phyloP scores from a whole-genome alignment of 1,140 invertebrate genomes.

The Kradibia gibbosae region DNA sequence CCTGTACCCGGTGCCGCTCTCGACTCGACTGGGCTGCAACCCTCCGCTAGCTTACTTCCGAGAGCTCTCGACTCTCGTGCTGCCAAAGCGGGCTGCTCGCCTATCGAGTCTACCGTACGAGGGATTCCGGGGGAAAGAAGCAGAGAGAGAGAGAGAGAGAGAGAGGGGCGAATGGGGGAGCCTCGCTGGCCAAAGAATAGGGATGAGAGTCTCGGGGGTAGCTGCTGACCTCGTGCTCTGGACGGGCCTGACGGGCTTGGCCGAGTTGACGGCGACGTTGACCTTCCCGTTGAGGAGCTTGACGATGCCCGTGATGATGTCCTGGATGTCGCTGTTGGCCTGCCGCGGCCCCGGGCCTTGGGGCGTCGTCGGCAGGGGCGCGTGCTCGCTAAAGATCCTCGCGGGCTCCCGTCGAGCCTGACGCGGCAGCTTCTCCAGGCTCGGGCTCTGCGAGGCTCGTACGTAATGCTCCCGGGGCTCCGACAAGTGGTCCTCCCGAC shows the following conservation, averaged over 20 bases:
- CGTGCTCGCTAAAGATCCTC: slow-evolving; percentile 67
- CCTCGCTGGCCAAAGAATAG: too few species aligned
- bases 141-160: too few species aligned
- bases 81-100: too few species aligned
- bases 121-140: too few species aligned
- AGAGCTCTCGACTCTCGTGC: too few species aligned
- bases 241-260: slow-evolving; percentile 73
- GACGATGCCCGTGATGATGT: slow-evolving; percentile 92
- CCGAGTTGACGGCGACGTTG: slow-evolving; percentile 82
- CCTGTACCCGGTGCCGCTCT: too few species aligned
- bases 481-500: slow-evolving; percentile 72
- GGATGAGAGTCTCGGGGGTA: too few species aligned
- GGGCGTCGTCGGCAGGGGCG: slow-evolving; percentile 57
- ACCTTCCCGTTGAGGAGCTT: slow-evolving; percentile 91
- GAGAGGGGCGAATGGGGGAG: too few species aligned
- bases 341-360: slow-evolving; percentile 72
- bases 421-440: slow-evolving; percentile 56
- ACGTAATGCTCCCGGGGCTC: slow-evolving; percentile 74
- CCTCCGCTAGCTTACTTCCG: too few species aligned
- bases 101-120: too few species aligned
- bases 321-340: slow-evolving; percentile 87
- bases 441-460: slow-evolving; percentile 52
- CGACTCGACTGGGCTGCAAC: too few species aligned
- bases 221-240: slow-evolving; percentile 64
- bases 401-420: slow-evolving; percentile 61